Percentiles rank a stretch among this genome's conserved stretches.
These are phyloP conservation scores for Phalacrocorax carbo DNA, from an alignment of 2,113 vertebrate genomes.

Conservation along the genomic window DNA sequence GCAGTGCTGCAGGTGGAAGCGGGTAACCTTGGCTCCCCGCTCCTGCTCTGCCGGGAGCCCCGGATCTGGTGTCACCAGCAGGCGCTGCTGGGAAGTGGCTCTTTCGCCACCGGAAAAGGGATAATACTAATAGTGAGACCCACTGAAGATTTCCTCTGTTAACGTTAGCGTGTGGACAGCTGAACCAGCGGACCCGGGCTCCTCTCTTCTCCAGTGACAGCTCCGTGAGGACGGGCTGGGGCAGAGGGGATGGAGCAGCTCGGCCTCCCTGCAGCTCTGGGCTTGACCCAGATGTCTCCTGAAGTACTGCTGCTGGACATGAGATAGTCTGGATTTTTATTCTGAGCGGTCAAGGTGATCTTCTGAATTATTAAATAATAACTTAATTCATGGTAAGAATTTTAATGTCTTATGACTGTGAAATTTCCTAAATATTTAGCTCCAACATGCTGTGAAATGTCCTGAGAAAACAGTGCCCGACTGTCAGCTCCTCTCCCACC, in stretches of 20 bases:
- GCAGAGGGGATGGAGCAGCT: not conserved
- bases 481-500: not conserved
- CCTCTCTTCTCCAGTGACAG: not conserved
- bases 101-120: not conserved
- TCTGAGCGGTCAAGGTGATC: not conserved
- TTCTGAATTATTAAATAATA: not conserved
- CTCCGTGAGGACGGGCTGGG: rapidly evolving
- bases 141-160: not conserved
- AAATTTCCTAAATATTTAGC: not conserved
- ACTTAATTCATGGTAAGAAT: not conserved
- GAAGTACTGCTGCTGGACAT: not conserved
- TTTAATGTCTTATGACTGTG: not conserved
- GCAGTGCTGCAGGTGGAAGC: not conserved
- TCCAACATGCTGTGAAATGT: not conserved
- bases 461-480: not conserved
- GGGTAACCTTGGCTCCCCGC: not conserved
- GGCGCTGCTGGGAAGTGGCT: not conserved
- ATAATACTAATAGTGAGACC: not conserved
- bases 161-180: rapidly evolving
- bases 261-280: not conserved
- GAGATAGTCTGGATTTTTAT: not conserved
- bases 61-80: not conserved
- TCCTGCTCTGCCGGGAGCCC: not conserved
- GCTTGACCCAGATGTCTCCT: not conserved
- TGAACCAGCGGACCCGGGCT: not conserved